These are phyloP conservation scores for Sebastes iracundus DNA, from an alignment of 2,797 vertebrate species.

Conservation along the genomic window DNA sequence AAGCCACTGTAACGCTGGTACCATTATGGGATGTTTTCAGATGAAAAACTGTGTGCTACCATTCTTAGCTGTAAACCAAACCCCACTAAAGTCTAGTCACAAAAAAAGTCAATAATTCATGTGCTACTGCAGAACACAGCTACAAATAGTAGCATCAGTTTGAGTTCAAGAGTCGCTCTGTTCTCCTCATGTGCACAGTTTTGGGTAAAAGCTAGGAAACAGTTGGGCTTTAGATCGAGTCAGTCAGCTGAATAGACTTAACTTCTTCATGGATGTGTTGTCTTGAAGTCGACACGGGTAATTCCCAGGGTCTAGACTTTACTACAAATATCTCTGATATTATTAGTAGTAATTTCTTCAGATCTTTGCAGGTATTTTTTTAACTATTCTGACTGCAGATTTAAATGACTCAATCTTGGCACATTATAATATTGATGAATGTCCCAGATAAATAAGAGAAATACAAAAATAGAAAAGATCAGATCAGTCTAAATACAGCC, in stretches of 20 bases:
- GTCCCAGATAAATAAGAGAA: neutral
- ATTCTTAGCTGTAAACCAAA: neutral
- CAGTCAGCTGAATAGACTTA: neutral
- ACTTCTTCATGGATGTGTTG: neutral
- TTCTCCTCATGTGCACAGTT: neutral
- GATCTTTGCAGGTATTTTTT: neutral
- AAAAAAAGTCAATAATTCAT: conserved; percentile 9
- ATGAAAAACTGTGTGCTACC: neutral
- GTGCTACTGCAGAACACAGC: neutral
- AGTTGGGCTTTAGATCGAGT: neutral
- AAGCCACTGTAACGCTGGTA: neutral
- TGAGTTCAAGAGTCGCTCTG: neutral
- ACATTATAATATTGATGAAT: neutral
- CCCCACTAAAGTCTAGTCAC: neutral
- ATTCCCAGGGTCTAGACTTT: neutral
- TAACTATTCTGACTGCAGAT: neutral
- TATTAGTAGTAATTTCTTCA: neutral
- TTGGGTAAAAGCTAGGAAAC: neutral
- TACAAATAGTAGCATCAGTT: conserved; percentile 1
- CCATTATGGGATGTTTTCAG: neutral
- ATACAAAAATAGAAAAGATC: neutral
- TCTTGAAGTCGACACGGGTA: neutral
- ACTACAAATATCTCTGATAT: neutral
- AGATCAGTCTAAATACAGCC: neutral
- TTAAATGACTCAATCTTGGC: neutral